A percentile compares a stretch with the other conserved stretches of the same genome.
phyloP scores from a whole-genome alignment of 1,140 invertebrate genomes.

The Druon quercuslanigerum region DNA sequence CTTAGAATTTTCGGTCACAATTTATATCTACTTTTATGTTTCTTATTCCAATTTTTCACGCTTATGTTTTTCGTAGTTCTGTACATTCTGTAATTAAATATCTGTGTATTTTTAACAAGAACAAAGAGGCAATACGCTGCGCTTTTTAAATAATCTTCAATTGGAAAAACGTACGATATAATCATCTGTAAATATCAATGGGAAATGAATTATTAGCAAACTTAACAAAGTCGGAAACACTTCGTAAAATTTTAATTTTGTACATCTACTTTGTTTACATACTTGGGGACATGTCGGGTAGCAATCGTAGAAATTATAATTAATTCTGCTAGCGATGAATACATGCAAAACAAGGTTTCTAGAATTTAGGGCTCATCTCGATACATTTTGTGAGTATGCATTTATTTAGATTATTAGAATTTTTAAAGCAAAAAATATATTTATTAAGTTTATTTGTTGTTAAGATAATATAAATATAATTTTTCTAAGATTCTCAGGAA shows the following conservation, averaged over 20 bases:
- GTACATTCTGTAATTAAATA: conserved; percentile 16
- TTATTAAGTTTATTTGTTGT: too few relatives aligned
- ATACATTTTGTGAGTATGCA: background rate
- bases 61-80: background rate
- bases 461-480: too few relatives aligned
- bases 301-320: background rate
- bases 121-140: conserved; percentile 16
- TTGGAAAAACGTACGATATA: conserved; percentile 14
- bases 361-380: background rate
- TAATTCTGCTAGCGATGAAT: background rate
- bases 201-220: conserved; percentile 31
- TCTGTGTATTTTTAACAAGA: conserved; percentile 9
- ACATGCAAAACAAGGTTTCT: conserved; percentile 11
- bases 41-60: background rate
- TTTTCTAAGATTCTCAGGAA: too few relatives aligned
- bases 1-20: background rate
- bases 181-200: background rate
- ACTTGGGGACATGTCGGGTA: background rate
- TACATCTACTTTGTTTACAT: background rate
- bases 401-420: too few relatives aligned
- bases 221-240: conserved; percentile 18
- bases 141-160: conserved; percentile 16
- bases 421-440: too few relatives aligned
- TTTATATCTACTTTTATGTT: background rate
- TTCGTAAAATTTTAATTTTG: conserved; percentile 25